Evolutionary conservation across 2,113 vertebrate species (phyloP).

Genomic region (Engystomops pustulosus): DNA sequence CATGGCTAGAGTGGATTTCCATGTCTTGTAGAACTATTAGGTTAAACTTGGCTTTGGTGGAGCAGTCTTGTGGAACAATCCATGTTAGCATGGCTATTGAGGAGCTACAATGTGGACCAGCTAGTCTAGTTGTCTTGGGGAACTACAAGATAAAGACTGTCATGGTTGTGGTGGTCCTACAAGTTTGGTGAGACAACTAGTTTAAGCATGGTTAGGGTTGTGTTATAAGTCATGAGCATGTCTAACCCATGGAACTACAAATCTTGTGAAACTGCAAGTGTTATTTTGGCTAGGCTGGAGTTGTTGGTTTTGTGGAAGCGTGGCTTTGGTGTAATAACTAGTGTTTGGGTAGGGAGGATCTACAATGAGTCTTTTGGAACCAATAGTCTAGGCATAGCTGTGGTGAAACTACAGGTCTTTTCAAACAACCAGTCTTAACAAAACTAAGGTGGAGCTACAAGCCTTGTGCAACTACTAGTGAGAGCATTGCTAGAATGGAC

Average conservation of each 20-base stretch:
- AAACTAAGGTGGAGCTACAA: neutral
- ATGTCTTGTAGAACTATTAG: neutral
- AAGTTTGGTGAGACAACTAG: neutral
- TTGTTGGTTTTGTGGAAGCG: neutral
- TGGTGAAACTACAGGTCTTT: neutral
- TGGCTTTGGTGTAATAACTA: neutral
- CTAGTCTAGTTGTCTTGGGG: too few relatives aligned
- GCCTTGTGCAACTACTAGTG: neutral
- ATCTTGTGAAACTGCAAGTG: neutral
- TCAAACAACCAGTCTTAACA: neutral
- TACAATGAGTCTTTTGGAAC: neutral
- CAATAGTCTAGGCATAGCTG: neutral
- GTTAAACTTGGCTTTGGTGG: neutral
- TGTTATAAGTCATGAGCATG: neutral
- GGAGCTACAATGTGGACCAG: too few relatives aligned
- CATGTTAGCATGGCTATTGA: neutral
- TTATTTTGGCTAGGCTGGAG: neutral
- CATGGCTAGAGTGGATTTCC: neutral
- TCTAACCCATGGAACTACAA: neutral
- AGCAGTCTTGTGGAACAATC: neutral
- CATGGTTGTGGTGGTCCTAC: neutral
- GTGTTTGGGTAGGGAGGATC: neutral
- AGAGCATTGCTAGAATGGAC: neutral
- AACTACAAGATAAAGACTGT: neutral
- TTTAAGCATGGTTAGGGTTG: neutral